Evolutionary conservation across 2,797 vertebrate genomes (phyloP), one percentile per base, ranked within the genome.

Genomic region (Neopelma chrysocephalum): DNA sequence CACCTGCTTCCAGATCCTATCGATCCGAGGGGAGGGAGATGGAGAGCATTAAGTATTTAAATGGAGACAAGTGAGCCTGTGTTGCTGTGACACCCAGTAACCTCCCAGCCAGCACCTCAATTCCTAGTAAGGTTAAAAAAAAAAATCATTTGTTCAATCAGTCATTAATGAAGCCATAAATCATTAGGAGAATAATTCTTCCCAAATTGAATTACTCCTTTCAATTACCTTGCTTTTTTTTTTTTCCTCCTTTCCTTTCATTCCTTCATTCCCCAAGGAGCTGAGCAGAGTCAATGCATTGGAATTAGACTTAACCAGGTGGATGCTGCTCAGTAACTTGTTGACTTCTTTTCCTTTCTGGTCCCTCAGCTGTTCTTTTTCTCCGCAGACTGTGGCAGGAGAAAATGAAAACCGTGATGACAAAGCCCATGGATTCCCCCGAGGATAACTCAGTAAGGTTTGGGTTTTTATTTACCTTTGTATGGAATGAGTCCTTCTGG

Each of bases 141-240:
- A 25, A 8, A 4, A 32, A 93, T 66, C 48, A 34, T 90, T 93
- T 87, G 68, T 92, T 96, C 93, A 89, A 83, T 91, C 94, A 76
- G 68, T 91, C 93, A 88, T 96, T 97, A 96, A 95, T 43, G 90
- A 97, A 95, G 80, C 96, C 38, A 89, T 93, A 87, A 95, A 96
- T 96, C 97, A 96, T 94, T 90, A 97, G 91, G 69, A 93, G 83
- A 90, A 95, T 82, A 85, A 96, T 97, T 93, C 89, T 82, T 77
- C 50, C 72, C 42, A 89, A 96, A 97, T 64, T 94, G 72, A 96
- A 96, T 96, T 71, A 60, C 69, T 85, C 75, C 71, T 94, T 95
- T 90, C 84, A 79, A 82, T 97, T 96, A 95, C 89, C 90, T 91
- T 31, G 26, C 31, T 69, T 72, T 87, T 42, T 53, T 62, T 42